These are phyloP conservation scores for Drosophila kuntzei DNA, from an alignment of 2,888 invertebrate species.

Conservation along the genomic window DNA sequence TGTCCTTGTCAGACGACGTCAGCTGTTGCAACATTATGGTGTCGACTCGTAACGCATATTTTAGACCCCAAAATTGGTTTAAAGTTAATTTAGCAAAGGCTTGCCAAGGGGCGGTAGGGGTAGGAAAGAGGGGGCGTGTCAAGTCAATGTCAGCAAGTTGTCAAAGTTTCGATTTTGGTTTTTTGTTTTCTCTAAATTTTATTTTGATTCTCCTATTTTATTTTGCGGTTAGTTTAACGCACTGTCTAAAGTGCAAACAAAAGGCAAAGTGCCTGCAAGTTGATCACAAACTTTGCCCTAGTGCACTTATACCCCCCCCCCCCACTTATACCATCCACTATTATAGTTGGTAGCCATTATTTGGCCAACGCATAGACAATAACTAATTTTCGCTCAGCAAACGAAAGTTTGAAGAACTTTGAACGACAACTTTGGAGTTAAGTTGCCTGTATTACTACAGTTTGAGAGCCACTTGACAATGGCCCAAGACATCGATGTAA, in stretches of 20 bases:
- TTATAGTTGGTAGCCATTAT: slow-evolving; percentile 26
- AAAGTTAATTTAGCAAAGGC: slow-evolving; percentile 34
- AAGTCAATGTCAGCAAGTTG: slow-evolving; percentile 67
- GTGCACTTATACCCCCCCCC: slow-evolving; percentile 13
- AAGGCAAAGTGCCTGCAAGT: slow-evolving; percentile 42
- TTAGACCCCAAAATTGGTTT: slow-evolving; percentile 27
- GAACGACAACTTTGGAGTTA: slow-evolving; percentile 40
- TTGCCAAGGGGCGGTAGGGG: background rate
- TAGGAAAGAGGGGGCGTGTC: background rate
- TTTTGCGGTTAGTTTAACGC: slow-evolving; percentile 38
- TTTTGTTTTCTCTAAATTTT: slow-evolving; percentile 15
- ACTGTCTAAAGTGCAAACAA: slow-evolving; percentile 48
- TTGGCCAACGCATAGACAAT: slow-evolving; percentile 56
- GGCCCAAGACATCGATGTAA: slow-evolving; percentile 5
- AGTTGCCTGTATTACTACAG: slow-evolving; percentile 46
- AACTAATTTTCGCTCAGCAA: slow-evolving; percentile 63
- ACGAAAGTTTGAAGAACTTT: slow-evolving; percentile 50
- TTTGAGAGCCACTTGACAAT: slow-evolving; percentile 45
- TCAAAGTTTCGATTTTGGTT: slow-evolving; percentile 57
- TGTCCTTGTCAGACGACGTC: slow-evolving; percentile 41
- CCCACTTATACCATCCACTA: too few species aligned
- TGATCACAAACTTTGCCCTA: slow-evolving; percentile 62
- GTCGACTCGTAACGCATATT: slow-evolving; percentile 45
- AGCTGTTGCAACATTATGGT: slow-evolving; percentile 73
- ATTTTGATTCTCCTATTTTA: slow-evolving; percentile 4